Evolutionary conservation across 2,113 vertebrate genomes (phyloP), one percentile per base, ranked within the genome.

Genomic region (Alligator mississippiensis): DNA sequence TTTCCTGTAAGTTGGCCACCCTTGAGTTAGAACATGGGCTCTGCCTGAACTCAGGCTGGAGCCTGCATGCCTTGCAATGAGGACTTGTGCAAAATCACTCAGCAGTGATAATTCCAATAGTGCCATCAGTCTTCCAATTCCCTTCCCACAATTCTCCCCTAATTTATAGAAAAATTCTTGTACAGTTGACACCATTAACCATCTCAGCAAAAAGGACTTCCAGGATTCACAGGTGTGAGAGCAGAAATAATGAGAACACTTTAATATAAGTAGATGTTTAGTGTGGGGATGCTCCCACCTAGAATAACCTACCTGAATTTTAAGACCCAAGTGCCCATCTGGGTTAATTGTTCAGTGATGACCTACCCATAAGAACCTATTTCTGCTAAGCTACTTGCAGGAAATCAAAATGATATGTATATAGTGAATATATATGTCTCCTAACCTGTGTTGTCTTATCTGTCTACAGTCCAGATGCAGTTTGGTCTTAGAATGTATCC

Each of bases 401-500:
- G 24, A 57, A 84, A 94, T 93, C 59, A 78, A 91, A 86, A 82
- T 70, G 84, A 34, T 94, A 75, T 59, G 47, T 62, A 80, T 76
- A 62, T 22, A 90, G 34, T 62, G 19, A 59, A 21, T 94, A 95
- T 96, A 16, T 62, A 95, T 96, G 0, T 34, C 94, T 95, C 86
- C 77, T 90, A 68, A 60, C 86, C 83, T 74, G 75, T 89, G 76
- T 85, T 30, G 25, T 47, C 93, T 96, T 97, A 91, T 95, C 95
- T 94, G 87, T 95, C 89, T 80, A 4, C 77, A 93, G 93, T 89
- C 82, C 47, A 47, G 47, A 47, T 47, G 47, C 47, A 47, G 47
- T 47, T 47, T 47, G 47, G 47, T 47, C 47, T 47, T 47, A 9
- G 47, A 47, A 9, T 47, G 47, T 8, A 47, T 47, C 47, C 9